Evolutionary conservation across 2,797 vertebrate genomes (phyloP), one percentile per base, ranked within the genome.

Genomic region (Anguilla anguilla): DNA sequence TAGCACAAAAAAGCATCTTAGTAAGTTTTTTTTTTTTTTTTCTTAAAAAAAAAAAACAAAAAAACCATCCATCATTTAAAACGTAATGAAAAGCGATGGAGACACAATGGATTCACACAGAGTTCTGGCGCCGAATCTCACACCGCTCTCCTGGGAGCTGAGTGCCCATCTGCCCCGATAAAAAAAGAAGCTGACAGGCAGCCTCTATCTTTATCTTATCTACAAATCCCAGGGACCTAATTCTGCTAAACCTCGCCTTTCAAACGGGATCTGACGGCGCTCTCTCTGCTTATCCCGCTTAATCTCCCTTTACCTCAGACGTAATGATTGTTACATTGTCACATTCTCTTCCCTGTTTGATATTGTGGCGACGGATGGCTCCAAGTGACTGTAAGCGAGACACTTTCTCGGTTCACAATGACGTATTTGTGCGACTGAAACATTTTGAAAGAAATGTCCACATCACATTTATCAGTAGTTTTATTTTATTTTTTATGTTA

Each of bases 271-370:
- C 31, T 39, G 25, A 67, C 49, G n/a, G 61, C 83, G 28, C 67
- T 88, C 89, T 89, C 83, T 93, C 90, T 92, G 89, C 88, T 94
- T 93, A 94, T 94, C 92, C 90, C 85, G 90, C 90, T 91, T 95
- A 96, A 96, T 96, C 95, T 95, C 92, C 92, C 94, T 94, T 95
- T 94, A 92, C 93, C 92, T 93, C 93, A 94, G 25, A 51, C 77
- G 15, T 49, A 43, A 72, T 35, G 69, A 72, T 15, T 43, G 31
- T 77, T 43, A 77, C 6, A 7, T 35, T 77, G 74, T 55, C 82
- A 57, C 19, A 28, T 55, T 57, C 51, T 43, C 82, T 55, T 31
- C 49, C 49, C 2, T 46, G 15, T 43, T 6, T 55, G n/a, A 55
- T 83, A 7, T 51, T 1, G 53, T n/a, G 46, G 53, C n/a, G 31